Base-by-base conservation (phyloP, 2,113 vertebrate species). In the Hiodon tergisus region DNA sequence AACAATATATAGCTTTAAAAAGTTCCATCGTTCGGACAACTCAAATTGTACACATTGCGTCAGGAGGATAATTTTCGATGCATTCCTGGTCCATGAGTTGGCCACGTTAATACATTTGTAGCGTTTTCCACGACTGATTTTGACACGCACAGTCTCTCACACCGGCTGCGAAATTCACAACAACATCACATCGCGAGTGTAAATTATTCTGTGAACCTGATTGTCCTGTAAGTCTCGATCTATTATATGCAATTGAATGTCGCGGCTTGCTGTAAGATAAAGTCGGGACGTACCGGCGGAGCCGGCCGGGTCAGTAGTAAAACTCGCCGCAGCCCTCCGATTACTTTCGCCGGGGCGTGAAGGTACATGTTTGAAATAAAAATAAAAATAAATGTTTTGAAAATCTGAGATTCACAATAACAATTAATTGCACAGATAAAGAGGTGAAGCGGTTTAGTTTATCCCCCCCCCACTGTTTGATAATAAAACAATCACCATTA, bases 161-260 rank as follows among this genome's bases (percentile, higher is more conserved):
- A 67, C 2, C 14, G 67, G 13, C 46, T 57, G 46, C 63, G 14
- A 4, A 63, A 62, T 77, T 74, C 67, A 74, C 72, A 73, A 74
- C 72, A 75, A 57, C 54, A 75, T 75, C 76, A 69, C 69, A 74
- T 81, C 67, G 66, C 52, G 16, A 17, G 53, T 70, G 73, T 82
- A 76, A 78, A 78, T 78, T 80, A 82, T 82, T 82, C 69, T 82
- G 78, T 69, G 61, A 74, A 72, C 59, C 52, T 48, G 58, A 46
- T 76, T 78, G 78, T 69, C 72, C 65, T 59, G 70, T 66, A 66
- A 48, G 67, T n/a, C 6, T 68, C 69, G 53, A 69, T 73, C 73
- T 69, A 72, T 68, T 76, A 67, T 69, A 71, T 57, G 66, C 48
- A n/a, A 48, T 66, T 73, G 65, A 59, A 67, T 73, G 54, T 74